Evolutionary conservation across 1,140 invertebrate species (phyloP).

Genomic region (Lordiphosa stackelbergi): DNA sequence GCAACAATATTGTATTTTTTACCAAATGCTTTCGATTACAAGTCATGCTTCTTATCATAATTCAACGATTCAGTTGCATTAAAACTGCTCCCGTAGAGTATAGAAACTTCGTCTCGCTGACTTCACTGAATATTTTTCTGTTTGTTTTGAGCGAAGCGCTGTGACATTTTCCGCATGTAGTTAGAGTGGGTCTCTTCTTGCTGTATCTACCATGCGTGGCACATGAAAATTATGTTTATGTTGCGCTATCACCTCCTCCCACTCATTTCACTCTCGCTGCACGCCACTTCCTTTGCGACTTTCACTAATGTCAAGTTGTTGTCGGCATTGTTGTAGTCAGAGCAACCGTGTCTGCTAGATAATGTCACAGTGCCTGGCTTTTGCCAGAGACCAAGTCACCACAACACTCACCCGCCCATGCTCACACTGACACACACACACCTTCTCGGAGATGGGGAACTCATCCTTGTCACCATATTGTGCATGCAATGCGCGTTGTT

Average conservation of each 20-base stretch:
- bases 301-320: constrained; percentile 74
- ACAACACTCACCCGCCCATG: background rate
- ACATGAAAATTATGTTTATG: constrained; percentile 74
- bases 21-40: no score
- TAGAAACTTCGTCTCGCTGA: no score
- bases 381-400: constrained; percentile 18
- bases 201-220: constrained; percentile 49
- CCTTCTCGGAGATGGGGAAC: constrained; percentile 16
- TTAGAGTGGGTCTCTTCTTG: constrained; percentile 8
- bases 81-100: no score
- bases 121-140: background rate
- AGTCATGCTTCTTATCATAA: no score
- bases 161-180: constrained; percentile 10
- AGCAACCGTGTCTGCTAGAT: constrained; percentile 69
- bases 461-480: constrained; percentile 60
- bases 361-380: constrained; percentile 56
- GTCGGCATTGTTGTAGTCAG: constrained; percentile 41
- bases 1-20: no score
- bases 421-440: constrained; percentile 1
- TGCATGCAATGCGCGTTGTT: constrained; percentile 72
- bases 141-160: constrained; percentile 10
- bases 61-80: no score
- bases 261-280: constrained; percentile 49
- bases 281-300: constrained; percentile 71
- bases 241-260: constrained; percentile 21